Evolutionary conservation across 2,888 invertebrate species (phyloP).

Genomic region (Synergus japonicus): DNA sequence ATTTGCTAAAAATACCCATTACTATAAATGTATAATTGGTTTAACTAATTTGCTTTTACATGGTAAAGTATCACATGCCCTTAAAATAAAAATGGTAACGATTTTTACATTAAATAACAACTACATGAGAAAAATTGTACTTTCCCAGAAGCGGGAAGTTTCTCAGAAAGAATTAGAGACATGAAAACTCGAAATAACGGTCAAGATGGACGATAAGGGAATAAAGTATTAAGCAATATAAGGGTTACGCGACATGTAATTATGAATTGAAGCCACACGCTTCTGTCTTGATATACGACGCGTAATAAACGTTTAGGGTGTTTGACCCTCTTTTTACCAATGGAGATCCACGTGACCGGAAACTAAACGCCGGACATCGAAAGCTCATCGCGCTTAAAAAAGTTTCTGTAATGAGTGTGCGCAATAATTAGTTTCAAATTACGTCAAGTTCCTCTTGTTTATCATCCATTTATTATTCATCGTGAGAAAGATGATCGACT

Average conservation of each 20-base stretch:
- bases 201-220: conserved; percentile 20
- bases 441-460: conserved; percentile 25
- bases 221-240: conserved; percentile 4
- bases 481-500: conserved; percentile 27
- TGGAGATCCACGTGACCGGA: conserved; percentile 51
- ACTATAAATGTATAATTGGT: too few relatives aligned
- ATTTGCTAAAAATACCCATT: too few relatives aligned
- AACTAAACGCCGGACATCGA: conserved; percentile 41
- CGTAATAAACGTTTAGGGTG: conserved; percentile 49
- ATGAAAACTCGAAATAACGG: not conserved
- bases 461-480: conserved; percentile 37
- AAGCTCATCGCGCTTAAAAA: conserved; percentile 36
- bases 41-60: too few relatives aligned
- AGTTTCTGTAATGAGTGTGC: conserved; percentile 34
- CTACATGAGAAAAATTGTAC: not conserved
- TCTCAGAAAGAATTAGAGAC: conserved; percentile 20
- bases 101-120: not conserved
- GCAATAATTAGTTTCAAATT: conserved; percentile 40
- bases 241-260: conserved; percentile 47
- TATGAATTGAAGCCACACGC: conserved; percentile 55
- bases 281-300: conserved; percentile 48
- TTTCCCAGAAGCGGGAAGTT: not conserved
- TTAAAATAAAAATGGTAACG: too few relatives aligned
- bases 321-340: conserved; percentile 45
- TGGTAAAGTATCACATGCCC: too few relatives aligned